Evolutionary conservation across 2,888 invertebrate species (phyloP).

Genomic region (Dinocampus coccinellae): DNA sequence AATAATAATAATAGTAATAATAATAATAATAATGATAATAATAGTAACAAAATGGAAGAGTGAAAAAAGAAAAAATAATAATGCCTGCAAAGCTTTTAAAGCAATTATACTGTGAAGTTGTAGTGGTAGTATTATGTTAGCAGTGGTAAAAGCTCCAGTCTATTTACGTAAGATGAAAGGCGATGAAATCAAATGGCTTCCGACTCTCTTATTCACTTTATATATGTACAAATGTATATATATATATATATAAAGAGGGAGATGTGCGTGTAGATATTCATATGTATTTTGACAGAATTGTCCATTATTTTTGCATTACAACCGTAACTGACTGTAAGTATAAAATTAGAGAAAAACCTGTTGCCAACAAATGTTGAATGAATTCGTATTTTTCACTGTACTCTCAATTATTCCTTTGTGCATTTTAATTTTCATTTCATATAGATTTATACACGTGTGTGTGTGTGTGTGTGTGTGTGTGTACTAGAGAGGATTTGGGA

Average conservation of each 20-base stretch:
- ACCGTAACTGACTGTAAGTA: constrained; percentile 13
- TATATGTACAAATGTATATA: neutral
- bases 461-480: too few relatives aligned
- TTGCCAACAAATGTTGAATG: constrained; percentile 37
- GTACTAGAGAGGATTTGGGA: too few relatives aligned
- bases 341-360: constrained; percentile 48
- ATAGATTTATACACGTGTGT: neutral
- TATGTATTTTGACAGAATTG: constrained; percentile 7
- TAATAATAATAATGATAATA: neutral
- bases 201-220: constrained; percentile 22
- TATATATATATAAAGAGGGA: constrained; percentile 17
- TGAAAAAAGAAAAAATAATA: neutral
- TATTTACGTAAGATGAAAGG: constrained; percentile 34
- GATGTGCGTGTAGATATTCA: neutral
- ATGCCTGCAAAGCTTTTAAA: constrained; percentile 31
- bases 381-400: neutral
- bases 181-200: constrained; percentile 31
- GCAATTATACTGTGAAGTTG: constrained; percentile 29
- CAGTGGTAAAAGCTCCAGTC: constrained; percentile 9
- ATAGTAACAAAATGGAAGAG: neutral
- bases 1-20: neutral
- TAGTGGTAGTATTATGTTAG: constrained; percentile 26
- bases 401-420: neutral
- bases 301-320: constrained; percentile 23
- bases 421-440: neutral